Base-by-base conservation (phyloP, 2,888 invertebrate genomes). In the Stomorhina lunata region DNA sequence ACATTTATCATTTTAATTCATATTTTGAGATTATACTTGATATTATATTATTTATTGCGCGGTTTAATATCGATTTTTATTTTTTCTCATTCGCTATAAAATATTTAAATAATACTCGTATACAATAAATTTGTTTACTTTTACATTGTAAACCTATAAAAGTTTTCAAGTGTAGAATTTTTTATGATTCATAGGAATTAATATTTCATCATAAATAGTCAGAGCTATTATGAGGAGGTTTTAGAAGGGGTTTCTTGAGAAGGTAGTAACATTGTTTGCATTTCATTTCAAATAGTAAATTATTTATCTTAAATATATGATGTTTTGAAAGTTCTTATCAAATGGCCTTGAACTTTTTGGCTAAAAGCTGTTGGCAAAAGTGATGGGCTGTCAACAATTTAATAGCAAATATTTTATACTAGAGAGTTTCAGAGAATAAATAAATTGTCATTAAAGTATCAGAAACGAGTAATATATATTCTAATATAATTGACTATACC, bases 101-200 rank as follows among this genome's bases (percentile, higher is more conserved):
- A 66, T 20, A 29, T 59, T 25, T 32, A 34, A 48, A 71, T 71
- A 34, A 59, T 25, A 59, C 22, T n/a, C n/a, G n/a, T n/a, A n/a
- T n/a, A n/a, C n/a, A n/a, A 71, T 71, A 32, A 59, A 71, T 59
- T 71, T 59, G 22, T 59, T 71, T 71, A 34, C 45, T 71, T 45
- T 15, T 57, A 17, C 7, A 7, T 32, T 37, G 29, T 2, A 17
- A 29, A n/a, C n/a, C n/a, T n/a, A n/a, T n/a, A n/a, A 7, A 43
- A 5, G 5, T 20, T 20, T 20, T 29, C 17, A 20, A 17, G 45
- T 25, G 65, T 66, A 15, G 22, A 32, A 5, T 50, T 34, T 48
- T 48, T 65, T 22, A 66, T 63, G 63, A 63, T 12, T 45, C 63
- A 63, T 29, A 12, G 2, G 20, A 1, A 29, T 22, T 48, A 34